Evolutionary conservation across 2,888 invertebrate genomes (phyloP).

Genomic region (Catocala fraxini): DNA sequence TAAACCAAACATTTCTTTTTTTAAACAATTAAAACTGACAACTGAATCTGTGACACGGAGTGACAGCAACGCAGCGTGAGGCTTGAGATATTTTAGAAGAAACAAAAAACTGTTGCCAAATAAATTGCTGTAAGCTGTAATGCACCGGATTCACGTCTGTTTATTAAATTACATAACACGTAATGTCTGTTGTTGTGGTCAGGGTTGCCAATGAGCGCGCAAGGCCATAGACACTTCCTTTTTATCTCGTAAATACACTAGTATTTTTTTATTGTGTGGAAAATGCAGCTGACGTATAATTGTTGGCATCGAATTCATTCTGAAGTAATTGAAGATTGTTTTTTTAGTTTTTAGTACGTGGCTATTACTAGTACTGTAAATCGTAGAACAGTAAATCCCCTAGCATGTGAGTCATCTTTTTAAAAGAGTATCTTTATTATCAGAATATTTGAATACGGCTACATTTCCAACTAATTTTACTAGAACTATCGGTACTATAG

Average conservation of each 20-base stretch:
- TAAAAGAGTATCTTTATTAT: too few species aligned
- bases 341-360: neutral
- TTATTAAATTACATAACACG: constrained; percentile 23
- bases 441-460: too few species aligned
- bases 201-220: constrained; percentile 40
- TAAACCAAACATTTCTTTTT: constrained; percentile 5
- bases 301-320: constrained; percentile 1
- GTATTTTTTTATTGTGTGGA: constrained; percentile 29
- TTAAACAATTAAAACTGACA: constrained; percentile 1
- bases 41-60: neutral
- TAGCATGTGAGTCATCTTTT: too few species aligned
- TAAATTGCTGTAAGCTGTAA: constrained; percentile 25
- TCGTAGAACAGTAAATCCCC: too few species aligned
- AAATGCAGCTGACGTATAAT: constrained; percentile 16
- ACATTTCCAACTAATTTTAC: too few species aligned
- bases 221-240: constrained; percentile 42
- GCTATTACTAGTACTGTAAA: too few species aligned
- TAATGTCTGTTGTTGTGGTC: constrained; percentile 19
- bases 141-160: constrained; percentile 21
- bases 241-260: constrained; percentile 36
- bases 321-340: neutral
- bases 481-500: too few species aligned
- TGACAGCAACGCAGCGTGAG: neutral
- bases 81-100: constrained; percentile 14
- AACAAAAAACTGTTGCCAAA: constrained; percentile 24